A percentile compares a stretch with the other conserved stretches of the same genome.
Conservation (phyloP, 2,113 vertebrate genomes). For the Piaya cayana region DNA sequence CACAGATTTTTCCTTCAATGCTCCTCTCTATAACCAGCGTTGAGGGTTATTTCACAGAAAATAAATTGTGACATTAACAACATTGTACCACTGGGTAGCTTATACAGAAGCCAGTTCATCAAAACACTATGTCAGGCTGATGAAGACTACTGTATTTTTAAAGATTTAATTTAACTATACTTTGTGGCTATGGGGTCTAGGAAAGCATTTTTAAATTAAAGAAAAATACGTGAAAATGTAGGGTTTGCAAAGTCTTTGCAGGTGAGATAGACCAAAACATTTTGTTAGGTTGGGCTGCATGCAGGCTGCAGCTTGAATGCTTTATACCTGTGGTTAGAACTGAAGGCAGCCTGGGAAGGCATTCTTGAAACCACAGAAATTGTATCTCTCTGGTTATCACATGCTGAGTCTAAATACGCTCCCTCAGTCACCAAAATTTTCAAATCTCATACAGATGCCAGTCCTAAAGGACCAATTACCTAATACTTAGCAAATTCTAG, state of each 20-base stretch:
- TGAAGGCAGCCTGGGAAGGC: neutral
- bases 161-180: neutral
- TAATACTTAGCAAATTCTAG: neutral
- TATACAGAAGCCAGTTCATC: neutral
- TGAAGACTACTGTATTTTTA: neutral
- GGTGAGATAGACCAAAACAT: neutral
- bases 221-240: neutral
- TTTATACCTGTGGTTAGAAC: neutral
- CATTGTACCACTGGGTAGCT: fast-evolving
- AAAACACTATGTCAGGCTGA: neutral
- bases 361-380: neutral
- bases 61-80: neutral
- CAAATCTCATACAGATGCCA: neutral
- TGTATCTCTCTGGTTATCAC: neutral
- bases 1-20: neutral
- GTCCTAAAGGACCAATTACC: neutral
- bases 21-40: neutral
- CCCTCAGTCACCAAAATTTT: neutral
- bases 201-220: neutral
- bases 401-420: neutral
- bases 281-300: neutral
- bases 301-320: neutral
- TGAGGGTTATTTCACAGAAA: neutral
- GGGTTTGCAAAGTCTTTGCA: neutral
- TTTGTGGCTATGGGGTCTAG: neutral